phyloP scores from a whole-genome alignment of 2,113 vertebrate genomes.

The Elaphurus davidianus region DNA sequence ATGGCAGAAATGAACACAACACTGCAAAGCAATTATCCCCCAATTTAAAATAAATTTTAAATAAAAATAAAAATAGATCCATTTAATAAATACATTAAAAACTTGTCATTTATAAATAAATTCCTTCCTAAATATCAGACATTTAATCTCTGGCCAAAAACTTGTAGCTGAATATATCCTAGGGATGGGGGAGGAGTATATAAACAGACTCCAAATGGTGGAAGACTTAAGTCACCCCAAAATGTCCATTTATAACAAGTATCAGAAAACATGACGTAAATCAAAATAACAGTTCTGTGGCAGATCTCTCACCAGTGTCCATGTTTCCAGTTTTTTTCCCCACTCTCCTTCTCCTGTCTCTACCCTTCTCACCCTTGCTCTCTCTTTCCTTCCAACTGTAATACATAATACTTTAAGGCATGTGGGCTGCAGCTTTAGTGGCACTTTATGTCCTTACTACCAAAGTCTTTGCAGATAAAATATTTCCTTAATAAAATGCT shows the following conservation, averaged over 20 bases:
- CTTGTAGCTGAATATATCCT: not conserved
- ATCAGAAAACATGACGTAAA: not conserved
- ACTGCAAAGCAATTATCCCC: not conserved
- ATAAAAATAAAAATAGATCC: not conserved
- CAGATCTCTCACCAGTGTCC: not conserved
- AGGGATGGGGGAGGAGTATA: not conserved
- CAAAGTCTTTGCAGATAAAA: constrained; percentile 42
- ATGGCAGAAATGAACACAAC: not conserved
- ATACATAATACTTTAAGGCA: not conserved
- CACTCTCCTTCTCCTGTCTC: not conserved
- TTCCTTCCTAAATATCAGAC: not conserved
- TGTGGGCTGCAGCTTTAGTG: not conserved
- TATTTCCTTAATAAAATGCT: not conserved
- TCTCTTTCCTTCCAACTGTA: not conserved
- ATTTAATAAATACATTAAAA: not conserved
- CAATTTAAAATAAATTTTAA: not conserved
- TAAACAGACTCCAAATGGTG: not conserved
- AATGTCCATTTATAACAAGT: not conserved
- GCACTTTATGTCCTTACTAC: not conserved
- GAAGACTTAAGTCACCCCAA: not conserved
- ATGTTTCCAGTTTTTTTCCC: not conserved
- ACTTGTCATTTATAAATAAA: not conserved
- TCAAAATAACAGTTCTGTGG: not conserved
- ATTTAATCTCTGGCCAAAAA: not conserved
- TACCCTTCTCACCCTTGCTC: not conserved